These are phyloP conservation scores for Drosophila subpulchrella DNA, from an alignment of 1,140 invertebrate species.

Conservation along the genomic window DNA sequence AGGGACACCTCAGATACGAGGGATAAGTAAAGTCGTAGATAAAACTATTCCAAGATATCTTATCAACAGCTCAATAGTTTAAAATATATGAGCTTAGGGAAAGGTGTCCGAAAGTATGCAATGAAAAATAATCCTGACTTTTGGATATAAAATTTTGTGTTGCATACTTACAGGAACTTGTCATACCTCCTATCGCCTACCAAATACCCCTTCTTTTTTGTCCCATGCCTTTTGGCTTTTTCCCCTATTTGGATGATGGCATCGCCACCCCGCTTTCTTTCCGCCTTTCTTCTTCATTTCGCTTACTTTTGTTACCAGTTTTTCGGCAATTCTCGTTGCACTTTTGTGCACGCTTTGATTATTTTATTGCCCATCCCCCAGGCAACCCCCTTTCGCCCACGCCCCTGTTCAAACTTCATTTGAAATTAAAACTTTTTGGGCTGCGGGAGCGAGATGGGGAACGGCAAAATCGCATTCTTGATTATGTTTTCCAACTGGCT, in stretches of 20 bases:
- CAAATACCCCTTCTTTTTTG: conserved; percentile 1
- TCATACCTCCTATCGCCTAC: background rate
- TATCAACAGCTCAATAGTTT: too few relatives aligned
- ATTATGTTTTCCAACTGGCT: conserved; percentile 80
- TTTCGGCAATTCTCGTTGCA: conserved; percentile 78
- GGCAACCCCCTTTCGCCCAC: background rate
- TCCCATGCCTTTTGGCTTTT: conserved; percentile 30
- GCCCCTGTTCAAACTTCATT: conserved; percentile 69
- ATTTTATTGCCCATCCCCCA: conserved; percentile 68
- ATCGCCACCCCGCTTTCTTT: conserved; percentile 6
- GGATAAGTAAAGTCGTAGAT: too few relatives aligned
- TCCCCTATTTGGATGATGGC: conserved; percentile 31
- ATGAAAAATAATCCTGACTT: too few relatives aligned
- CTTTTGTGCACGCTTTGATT: conserved; percentile 81
- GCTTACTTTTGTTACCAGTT: conserved; percentile 73
- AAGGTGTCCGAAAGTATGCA: too few relatives aligned
- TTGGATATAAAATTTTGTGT: too few relatives aligned
- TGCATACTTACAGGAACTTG: too few relatives aligned
- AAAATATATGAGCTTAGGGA: too few relatives aligned
- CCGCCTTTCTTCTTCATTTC: conserved; percentile 27
- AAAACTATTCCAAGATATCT: too few relatives aligned
- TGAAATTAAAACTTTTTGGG: conserved; percentile 76
- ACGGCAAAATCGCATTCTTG: conserved; percentile 71
- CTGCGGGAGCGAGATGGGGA: background rate
- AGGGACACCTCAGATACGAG: too few relatives aligned